These are phyloP conservation scores for Oryzias celebensis DNA, from an alignment of 2,113 vertebrate genomes.

Conservation along the genomic window DNA sequence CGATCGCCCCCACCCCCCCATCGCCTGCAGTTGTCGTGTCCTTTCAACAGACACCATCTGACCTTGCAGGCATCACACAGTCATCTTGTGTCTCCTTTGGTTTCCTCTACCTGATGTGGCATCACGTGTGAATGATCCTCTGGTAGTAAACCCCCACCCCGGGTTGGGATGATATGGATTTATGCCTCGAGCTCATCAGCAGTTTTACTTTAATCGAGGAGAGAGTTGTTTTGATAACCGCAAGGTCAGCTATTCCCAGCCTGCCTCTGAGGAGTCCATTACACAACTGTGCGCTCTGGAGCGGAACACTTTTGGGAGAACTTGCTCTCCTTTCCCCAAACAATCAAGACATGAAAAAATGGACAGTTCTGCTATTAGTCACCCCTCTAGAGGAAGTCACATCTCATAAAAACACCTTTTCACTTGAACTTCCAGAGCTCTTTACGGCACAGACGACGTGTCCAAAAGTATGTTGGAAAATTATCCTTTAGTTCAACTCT, in stretches of 20 bases:
- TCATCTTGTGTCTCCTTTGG: constrained; percentile 10
- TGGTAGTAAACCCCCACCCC: constrained; percentile 12
- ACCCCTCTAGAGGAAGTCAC: not conserved
- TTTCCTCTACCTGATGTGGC: constrained; percentile 11
- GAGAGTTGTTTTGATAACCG: constrained; percentile 71
- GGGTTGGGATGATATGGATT: constrained; percentile 34
- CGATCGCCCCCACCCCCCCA: constrained; percentile 4
- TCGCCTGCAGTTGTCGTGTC: constrained; percentile 36
- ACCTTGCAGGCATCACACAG: constrained; percentile 35
- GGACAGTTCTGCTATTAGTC: constrained; percentile 41
- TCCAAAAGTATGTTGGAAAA: too few species aligned
- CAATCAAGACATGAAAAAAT: constrained; percentile 35
- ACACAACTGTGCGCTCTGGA: constrained; percentile 62
- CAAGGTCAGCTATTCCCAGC: constrained; percentile 75
- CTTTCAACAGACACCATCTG: constrained; percentile 31
- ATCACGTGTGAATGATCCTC: constrained; percentile 8
- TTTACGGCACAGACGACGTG: not conserved
- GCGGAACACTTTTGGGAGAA: constrained; percentile 57
- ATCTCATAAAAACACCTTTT: constrained; percentile 24
- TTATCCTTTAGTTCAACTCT: too few species aligned
- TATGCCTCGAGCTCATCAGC: constrained; percentile 57
- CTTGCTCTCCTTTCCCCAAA: constrained; percentile 33
- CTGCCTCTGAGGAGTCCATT: constrained; percentile 68
- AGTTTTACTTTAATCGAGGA: constrained; percentile 51
- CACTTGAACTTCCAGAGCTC: constrained; percentile 2